Percentiles rank a stretch among this genome's conserved stretches.
These are phyloP conservation scores for Typhlichthys eigenmanni DNA, from an alignment of 2,797 vertebrate species.

Conservation along the genomic window DNA sequence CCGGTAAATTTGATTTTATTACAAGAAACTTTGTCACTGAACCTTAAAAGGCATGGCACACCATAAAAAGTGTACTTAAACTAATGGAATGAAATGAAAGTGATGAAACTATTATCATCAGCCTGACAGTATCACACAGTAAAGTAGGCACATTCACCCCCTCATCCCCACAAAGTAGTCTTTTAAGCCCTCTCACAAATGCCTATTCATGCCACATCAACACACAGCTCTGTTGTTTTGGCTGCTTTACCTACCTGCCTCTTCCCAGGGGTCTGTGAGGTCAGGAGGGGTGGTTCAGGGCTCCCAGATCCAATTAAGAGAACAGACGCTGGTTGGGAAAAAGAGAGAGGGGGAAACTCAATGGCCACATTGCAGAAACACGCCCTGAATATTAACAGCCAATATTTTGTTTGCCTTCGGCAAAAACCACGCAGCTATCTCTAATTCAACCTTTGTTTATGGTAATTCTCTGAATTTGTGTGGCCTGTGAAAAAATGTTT, in stretches of 20 bases:
- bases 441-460: conserved; percentile 28
- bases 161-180: no score
- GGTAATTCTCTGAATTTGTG: conserved; percentile 21
- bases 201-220: not conserved
- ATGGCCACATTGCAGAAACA: conserved; percentile 39
- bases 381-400: conserved; percentile 59
- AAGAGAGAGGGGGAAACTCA: not conserved
- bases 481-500: conserved; percentile 12
- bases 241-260: conserved; percentile 29
- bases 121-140: no score
- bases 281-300: conserved; percentile 51
- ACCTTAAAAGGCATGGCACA: no score
- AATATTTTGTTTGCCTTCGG: conserved; percentile 31
- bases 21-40: no score
- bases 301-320: conserved; percentile 66
- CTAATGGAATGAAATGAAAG: no score
- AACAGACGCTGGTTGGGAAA: conserved; percentile 59
- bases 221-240: conserved; percentile 24
- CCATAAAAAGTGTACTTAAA: no score
- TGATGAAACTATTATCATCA: no score
- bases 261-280: conserved; percentile 42
- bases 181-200: no score
- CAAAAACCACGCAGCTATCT: conserved; percentile 1
- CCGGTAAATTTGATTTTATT: no score
- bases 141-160: no score